Evolutionary conservation across 2,797 vertebrate species (phyloP).

Genomic region (Periparus ater): DNA sequence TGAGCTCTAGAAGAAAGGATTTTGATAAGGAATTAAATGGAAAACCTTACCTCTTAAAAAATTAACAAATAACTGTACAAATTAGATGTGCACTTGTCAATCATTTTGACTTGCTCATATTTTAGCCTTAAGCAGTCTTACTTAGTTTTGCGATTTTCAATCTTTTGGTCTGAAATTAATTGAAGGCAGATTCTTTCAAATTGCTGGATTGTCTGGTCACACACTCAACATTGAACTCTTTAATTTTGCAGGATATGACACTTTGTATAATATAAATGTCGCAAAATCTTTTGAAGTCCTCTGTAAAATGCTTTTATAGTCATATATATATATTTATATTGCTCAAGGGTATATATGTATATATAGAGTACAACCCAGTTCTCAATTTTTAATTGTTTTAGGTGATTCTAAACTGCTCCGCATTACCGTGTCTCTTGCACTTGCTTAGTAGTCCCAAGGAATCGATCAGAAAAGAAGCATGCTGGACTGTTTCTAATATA

Average conservation of each 20-base stretch:
- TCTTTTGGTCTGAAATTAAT: not conserved
- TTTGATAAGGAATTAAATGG: not conserved
- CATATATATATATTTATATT: not conserved
- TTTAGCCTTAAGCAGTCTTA: not conserved
- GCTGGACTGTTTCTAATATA: conserved; percentile 97
- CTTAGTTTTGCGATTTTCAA: not conserved
- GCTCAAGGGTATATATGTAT: not conserved
- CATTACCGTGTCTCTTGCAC: conserved; percentile 92
- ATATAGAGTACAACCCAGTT: not conserved
- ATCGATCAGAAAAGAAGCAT: conserved; percentile 95
- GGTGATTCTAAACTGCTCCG: conserved; percentile 97
- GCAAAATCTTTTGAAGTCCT: not conserved
- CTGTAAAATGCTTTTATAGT: not conserved
- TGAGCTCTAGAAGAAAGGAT: not conserved
- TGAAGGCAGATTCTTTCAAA: not conserved
- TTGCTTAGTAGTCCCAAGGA: conserved; percentile 94
- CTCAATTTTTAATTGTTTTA: conserved; percentile 70
- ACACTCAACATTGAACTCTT: not conserved
- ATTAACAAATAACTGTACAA: not conserved
- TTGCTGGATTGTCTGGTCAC: not conserved
- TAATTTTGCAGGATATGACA: not conserved
- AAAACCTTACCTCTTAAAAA: not conserved
- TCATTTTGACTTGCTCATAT: not conserved
- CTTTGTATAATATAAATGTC: not conserved
- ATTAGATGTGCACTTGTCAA: not conserved